A percentile compares a stretch with the other conserved stretches of the same genome.
phyloP scores from a whole-genome alignment of 2,797 vertebrate genomes.

The Vespertilio murinus region DNA sequence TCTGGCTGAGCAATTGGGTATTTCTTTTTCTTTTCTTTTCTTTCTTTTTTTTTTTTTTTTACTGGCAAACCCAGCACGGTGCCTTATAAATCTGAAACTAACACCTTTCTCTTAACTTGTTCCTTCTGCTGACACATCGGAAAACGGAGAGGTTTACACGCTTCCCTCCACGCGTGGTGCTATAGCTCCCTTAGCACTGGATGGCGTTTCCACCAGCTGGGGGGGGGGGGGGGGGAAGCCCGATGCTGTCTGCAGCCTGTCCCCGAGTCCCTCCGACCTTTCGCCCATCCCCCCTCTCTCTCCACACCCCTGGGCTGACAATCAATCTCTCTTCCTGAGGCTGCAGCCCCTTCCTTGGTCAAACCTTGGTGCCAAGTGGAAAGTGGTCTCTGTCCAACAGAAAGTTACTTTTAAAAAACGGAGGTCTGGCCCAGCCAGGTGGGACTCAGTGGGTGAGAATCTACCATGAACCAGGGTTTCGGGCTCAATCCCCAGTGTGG shows the following conservation, averaged over 20 bases:
- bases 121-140: neutral
- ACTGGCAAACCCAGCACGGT: neutral
- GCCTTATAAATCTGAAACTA: neutral
- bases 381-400: neutral
- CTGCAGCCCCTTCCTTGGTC: neutral
- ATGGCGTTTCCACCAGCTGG: neutral
- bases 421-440: too few species aligned
- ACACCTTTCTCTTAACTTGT: neutral
- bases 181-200: neutral
- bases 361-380: neutral
- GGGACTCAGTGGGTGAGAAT: too few species aligned
- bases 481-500: too few species aligned
- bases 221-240: neutral
- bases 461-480: too few species aligned
- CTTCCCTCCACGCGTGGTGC: rapidly evolving
- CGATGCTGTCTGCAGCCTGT: neutral
- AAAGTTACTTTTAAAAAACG: neutral
- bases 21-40: slow-evolving; percentile 46
- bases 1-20: slow-evolving; percentile 34
- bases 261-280: neutral
- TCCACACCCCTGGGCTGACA: too few species aligned
- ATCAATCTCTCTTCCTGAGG: neutral
- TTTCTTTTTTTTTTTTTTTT: slow-evolving; percentile 43
- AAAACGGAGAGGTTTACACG: neutral
- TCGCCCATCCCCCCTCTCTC: too few species aligned